Evolutionary conservation across 1,140 invertebrate species (phyloP).

Genomic region (Bathynomus jamesi): DNA sequence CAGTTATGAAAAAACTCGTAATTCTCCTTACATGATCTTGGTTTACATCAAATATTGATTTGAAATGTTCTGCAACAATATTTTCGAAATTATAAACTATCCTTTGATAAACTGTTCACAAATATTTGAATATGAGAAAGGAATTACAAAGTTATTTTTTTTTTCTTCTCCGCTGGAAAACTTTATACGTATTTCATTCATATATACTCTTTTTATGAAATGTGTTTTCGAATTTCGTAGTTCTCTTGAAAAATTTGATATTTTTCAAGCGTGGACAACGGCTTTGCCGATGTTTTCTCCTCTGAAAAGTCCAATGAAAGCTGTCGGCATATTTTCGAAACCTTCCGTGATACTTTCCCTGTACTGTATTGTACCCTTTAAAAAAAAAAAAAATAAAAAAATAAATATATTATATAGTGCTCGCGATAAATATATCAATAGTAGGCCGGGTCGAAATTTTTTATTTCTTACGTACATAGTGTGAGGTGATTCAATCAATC

Average conservation of each 20-base stretch:
- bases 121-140: background rate
- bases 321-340: constrained; percentile 56
- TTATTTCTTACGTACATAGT: no score
- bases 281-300: constrained; percentile 59
- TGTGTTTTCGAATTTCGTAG: no score
- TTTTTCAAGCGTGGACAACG: constrained; percentile 49
- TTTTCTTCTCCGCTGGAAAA: background rate
- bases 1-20: no score
- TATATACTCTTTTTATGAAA: no score
- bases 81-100: background rate
- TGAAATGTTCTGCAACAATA: no score
- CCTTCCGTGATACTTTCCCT: constrained; percentile 54
- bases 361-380: constrained; percentile 52
- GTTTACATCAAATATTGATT: no score
- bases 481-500: no score
- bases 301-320: constrained; percentile 54
- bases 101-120: background rate
- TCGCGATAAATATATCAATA: no score
- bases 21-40: no score
- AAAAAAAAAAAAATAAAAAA: constrained; percentile 26
- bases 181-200: background rate
- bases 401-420: constrained; percentile 4
- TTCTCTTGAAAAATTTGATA: no score
- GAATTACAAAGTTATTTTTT: background rate
- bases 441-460: no score